Evolutionary conservation across 1,140 invertebrate species (phyloP).

Genomic region (Drosophila sechellia): DNA sequence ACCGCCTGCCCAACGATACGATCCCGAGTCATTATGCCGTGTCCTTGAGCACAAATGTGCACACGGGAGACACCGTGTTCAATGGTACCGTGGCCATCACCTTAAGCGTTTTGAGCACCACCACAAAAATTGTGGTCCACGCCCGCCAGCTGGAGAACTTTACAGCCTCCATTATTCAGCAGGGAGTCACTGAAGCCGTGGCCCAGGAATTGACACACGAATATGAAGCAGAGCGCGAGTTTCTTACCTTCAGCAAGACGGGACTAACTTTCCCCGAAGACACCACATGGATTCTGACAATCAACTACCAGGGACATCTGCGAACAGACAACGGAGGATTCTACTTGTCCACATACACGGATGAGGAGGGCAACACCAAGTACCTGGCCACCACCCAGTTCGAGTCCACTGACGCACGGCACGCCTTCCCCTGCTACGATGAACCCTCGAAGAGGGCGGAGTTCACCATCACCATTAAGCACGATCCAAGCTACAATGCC

Average conservation of each 20-base stretch:
- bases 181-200: neutral
- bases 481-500: slow-evolving; percentile 86
- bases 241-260: slow-evolving; percentile 57
- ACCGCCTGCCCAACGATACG: slow-evolving; percentile 87
- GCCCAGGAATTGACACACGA: neutral
- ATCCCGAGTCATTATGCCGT: slow-evolving; percentile 88
- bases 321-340: slow-evolving; percentile 89
- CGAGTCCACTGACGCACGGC: slow-evolving; percentile 91
- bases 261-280: slow-evolving; percentile 54
- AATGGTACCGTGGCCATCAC: slow-evolving; percentile 87
- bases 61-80: slow-evolving; percentile 85
- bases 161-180: slow-evolving; percentile 44
- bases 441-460: slow-evolving; percentile 93
- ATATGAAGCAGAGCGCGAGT: slow-evolving; percentile 60
- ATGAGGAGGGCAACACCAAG: slow-evolving; percentile 85
- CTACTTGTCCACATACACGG: slow-evolving; percentile 91
- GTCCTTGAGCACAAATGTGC: slow-evolving; percentile 87
- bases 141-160: slow-evolving; percentile 71
- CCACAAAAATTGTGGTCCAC: slow-evolving; percentile 85
- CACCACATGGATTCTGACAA: slow-evolving; percentile 84
- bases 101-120: slow-evolving; percentile 71
- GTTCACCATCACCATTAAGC: slow-evolving; percentile 89
- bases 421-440: slow-evolving; percentile 95
- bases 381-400: slow-evolving; percentile 92
- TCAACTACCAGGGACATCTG: slow-evolving; percentile 86